These are phyloP conservation scores for Phycodurus eques DNA, from an alignment of 2,113 vertebrate species.

Conservation along the genomic window DNA sequence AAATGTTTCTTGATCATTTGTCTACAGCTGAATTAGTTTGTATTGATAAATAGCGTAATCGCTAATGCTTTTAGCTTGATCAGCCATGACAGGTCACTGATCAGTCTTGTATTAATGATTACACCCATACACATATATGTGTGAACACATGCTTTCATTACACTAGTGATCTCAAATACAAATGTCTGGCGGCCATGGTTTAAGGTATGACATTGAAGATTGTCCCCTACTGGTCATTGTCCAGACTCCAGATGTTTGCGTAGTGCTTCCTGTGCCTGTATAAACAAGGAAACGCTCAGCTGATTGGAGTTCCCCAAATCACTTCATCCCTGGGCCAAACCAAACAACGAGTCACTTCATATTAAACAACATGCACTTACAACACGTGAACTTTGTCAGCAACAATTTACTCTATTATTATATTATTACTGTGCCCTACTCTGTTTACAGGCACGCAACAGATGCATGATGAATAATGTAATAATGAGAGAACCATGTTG, in stretches of 20 bases:
- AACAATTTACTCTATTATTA: not conserved
- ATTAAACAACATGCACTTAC: not conserved
- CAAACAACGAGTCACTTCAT: not conserved
- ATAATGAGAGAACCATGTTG: not conserved
- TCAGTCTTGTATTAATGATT: too few relatives aligned
- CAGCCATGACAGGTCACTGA: not conserved
- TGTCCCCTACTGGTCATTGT: constrained; percentile 54
- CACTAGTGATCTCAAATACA: not conserved
- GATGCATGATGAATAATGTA: not conserved
- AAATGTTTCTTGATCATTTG: too few relatives aligned
- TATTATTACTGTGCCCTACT: not conserved
- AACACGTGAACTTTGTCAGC: not conserved
- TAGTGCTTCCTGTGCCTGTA: constrained; percentile 52
- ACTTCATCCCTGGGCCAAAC: not conserved
- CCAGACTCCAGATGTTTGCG: constrained; percentile 69
- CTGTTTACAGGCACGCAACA: not conserved
- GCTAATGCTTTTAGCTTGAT: not conserved
- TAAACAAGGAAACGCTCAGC: constrained; percentile 58
- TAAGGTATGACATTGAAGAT: constrained; percentile 7
- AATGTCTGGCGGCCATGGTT: not conserved
- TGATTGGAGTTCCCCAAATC: constrained; percentile 10
- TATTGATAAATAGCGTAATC: too few relatives aligned
- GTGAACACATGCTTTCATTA: not conserved
- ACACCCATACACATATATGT: constrained; percentile 1
- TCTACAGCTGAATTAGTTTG: too few relatives aligned